These are phyloP conservation scores for Bombus difficillimus DNA, from an alignment of 1,140 invertebrate species.

Conservation along the genomic window DNA sequence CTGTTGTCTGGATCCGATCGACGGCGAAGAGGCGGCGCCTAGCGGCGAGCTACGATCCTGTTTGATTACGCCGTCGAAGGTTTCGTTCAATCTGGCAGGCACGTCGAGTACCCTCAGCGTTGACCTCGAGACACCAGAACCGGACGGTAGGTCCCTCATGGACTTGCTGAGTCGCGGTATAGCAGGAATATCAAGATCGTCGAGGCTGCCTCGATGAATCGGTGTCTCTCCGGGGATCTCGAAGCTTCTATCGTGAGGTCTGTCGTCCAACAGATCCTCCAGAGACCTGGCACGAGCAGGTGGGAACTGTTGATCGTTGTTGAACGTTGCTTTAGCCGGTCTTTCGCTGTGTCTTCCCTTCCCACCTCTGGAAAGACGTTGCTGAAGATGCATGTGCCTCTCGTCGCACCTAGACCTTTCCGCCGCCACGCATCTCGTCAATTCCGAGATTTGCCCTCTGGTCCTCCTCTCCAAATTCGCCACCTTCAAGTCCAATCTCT, in stretches of 20 bases:
- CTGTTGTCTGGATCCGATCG: conserved; percentile 65
- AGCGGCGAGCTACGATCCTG: conserved; percentile 68
- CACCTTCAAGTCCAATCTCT: conserved; percentile 91
- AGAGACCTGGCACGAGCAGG: conserved; percentile 73
- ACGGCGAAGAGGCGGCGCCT: conserved; percentile 66
- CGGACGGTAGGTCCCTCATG: conserved; percentile 72
- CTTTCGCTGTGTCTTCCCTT: conserved; percentile 85
- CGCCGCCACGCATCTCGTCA: conserved; percentile 86
- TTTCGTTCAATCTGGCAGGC: conserved; percentile 72
- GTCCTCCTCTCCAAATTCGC: conserved; percentile 91
- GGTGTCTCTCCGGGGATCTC: conserved; percentile 72
- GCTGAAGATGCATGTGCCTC: conserved; percentile 86
- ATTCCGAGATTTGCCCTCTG: conserved; percentile 88
- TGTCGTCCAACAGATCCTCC: conserved; percentile 80
- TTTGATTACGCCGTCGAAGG: conserved; percentile 73
- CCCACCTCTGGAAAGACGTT: conserved; percentile 86
- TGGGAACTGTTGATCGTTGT: conserved; percentile 41
- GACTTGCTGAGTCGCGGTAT: conserved; percentile 75
- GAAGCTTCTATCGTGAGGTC: conserved; percentile 71
- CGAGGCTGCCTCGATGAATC: conserved; percentile 80
- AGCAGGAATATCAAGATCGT: conserved; percentile 84
- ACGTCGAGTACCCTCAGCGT: conserved; percentile 67
- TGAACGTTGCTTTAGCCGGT: conserved; percentile 71
- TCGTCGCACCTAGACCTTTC: conserved; percentile 86
- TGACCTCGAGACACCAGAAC: conserved; percentile 58